Conservation (phyloP, 1,140 invertebrate species). For the Diabrotica virgifera region DNA sequence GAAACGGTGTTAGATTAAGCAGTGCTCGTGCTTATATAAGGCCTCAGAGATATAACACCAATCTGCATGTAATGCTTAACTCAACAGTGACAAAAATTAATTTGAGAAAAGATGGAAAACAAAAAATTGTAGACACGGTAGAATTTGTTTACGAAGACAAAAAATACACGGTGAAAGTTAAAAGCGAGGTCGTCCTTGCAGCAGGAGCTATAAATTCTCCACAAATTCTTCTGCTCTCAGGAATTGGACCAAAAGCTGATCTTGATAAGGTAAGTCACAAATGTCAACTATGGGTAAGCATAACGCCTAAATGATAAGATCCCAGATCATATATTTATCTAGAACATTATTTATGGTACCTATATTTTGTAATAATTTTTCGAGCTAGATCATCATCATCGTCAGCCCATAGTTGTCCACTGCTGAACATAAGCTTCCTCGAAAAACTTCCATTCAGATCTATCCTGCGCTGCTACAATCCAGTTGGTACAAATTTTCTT, state of each 20-base stretch:
- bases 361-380: no score
- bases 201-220: conserved; percentile 60
- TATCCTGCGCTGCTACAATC: no score
- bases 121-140: conserved; percentile 42
- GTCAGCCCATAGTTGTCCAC: no score
- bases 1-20: conserved; percentile 64
- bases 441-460: no score
- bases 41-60: conserved; percentile 57
- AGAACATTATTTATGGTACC: no score
- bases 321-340: no score
- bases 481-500: no score
- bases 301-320: no score
- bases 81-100: conserved; percentile 58
- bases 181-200: conserved; percentile 58
- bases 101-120: conserved; percentile 23
- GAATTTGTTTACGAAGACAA: conserved; percentile 51
- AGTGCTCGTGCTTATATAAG: conserved; percentile 62
- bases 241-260: conserved; percentile 57
- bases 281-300: no score
- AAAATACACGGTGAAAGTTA: conserved; percentile 43
- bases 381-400: no score
- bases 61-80: conserved; percentile 68
- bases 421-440: no score
- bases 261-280: conserved; percentile 37
- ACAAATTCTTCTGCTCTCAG: conserved; percentile 58